Evolutionary conservation across 2,113 vertebrate genomes (phyloP), one percentile per base, ranked within the genome.

Genomic region (Tautogolabrus adspersus): DNA sequence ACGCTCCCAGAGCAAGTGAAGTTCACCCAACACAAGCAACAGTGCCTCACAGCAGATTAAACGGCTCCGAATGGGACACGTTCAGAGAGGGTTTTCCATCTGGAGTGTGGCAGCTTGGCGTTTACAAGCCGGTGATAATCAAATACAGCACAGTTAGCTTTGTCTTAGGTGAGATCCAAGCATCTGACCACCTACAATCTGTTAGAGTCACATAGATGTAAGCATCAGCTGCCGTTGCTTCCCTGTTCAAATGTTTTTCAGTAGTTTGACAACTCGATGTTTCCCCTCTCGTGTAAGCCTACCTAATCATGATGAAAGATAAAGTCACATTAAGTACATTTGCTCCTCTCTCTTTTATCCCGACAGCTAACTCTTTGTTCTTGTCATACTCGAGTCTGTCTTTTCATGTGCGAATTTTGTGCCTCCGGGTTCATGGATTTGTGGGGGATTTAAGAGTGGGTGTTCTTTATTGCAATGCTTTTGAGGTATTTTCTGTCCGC

Each of bases 101-200:
- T 88, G 72, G 66, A 73, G 52, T 6, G 42, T 51, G 49, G 61
- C 72, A 67, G 71, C 66, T 65, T 40, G 60, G 18, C 71, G 55
- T 89, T 71, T 78, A 70, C 37, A 46, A 22, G n/a, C 54, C 18
- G 16, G 51, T 72, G 52, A 47, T 75, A 61, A 66, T 54, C 76
- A 58, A 70, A 75, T 22, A 58, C 42, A 13, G 8, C 26, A 26
- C 26, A 13, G 30, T 79, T 82, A 68, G 54, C 78, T 74, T 72
- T 68, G 51, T 77, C 68, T 72, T 60, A 40, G 26, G 60, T 67
- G 11, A 63, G 19, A 89, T 83, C 70, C 51, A 0, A 52, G 65
- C 72, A 58, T 75, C 82, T 71, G 79, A 75, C 75, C 42, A 38
- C 30, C 40, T 34, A 47, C 69, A 66, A n/a, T 79, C 68, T 66